These are phyloP conservation scores for Centropyge bicolor DNA, from an alignment of 2,797 vertebrate genomes.

Conservation along the genomic window DNA sequence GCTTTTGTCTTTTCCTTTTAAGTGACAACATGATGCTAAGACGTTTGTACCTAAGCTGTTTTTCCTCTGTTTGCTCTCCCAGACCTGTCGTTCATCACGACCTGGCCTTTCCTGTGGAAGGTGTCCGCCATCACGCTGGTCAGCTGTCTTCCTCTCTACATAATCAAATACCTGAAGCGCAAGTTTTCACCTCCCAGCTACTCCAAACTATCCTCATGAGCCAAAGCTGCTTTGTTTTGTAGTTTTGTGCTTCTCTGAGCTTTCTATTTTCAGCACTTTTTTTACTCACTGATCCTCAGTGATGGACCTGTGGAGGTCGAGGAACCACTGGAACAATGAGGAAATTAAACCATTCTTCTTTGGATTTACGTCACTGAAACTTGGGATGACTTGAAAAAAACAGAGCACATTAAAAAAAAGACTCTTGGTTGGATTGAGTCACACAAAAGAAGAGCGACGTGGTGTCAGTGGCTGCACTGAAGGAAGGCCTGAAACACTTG, in stretches of 20 bases:
- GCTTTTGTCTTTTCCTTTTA: no score
- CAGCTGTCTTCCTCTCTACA: conserved; percentile 99
- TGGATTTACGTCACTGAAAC: conserved; percentile 39
- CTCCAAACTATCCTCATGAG: conserved; percentile 95
- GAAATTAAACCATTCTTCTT: neutral
- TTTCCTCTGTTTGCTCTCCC: conserved; percentile 49
- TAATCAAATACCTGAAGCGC: conserved; percentile 97
- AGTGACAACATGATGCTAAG: neutral
- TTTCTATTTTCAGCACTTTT: conserved; percentile 61
- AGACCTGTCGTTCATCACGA: conserved; percentile 96
- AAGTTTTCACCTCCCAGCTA: conserved; percentile 98
- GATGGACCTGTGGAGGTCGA: conserved; percentile 47
- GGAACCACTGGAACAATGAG: conserved; percentile 59
- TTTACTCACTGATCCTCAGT: conserved; percentile 33
- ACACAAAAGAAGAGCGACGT: neutral
- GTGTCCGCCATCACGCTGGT: conserved; percentile 95
- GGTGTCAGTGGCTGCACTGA: neutral
- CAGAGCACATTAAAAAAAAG: conserved; percentile 57
- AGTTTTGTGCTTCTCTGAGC: conserved; percentile 32
- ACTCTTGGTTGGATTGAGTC: conserved; percentile 11
- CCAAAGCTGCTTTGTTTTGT: conserved; percentile 37
- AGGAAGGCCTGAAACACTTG: conserved; percentile 27
- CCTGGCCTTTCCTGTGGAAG: conserved; percentile 97
- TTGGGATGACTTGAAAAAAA: conserved; percentile 78
- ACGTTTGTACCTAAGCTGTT: neutral